Evolutionary conservation across 2,113 vertebrate genomes (phyloP).

Genomic region (Leucoraja erinaceus): DNA sequence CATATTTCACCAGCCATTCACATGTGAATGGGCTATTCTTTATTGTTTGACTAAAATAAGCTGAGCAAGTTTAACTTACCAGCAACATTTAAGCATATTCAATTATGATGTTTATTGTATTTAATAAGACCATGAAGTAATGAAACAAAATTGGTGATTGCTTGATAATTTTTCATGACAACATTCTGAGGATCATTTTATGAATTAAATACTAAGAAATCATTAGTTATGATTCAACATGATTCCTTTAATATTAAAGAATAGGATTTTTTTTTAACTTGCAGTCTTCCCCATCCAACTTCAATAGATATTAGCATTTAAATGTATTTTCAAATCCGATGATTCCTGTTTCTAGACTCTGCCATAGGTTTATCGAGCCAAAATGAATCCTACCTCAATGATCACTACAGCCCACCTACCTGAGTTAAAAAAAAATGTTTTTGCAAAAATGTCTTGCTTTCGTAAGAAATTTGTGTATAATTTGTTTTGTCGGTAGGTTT

Average conservation of each 20-base stretch:
- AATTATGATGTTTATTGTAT: slow-evolving; percentile 24
- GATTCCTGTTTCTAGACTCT: no score
- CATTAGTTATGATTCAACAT: neutral
- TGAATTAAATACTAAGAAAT: neutral
- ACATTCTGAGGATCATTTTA: neutral
- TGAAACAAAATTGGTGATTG: neutral
- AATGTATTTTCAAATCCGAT: no score
- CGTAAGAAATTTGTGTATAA: no score
- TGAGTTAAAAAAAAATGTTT: no score
- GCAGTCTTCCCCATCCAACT: neutral
- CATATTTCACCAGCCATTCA: neutral
- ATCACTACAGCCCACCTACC: no score
- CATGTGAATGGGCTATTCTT: neutral
- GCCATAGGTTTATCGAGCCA: no score
- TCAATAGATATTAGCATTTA: neutral
- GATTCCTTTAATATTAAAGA: neutral
- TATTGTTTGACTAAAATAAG: neutral
- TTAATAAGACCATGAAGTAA: slow-evolving; percentile 4
- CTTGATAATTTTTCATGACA: neutral
- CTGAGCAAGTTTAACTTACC: neutral
- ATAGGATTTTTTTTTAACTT: no score
- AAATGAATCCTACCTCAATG: no score
- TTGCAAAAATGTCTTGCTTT: no score
- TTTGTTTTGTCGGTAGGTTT: no score
- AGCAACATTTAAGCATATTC: neutral